These are phyloP conservation scores for Callosobruchus maculatus DNA, from an alignment of 2,888 invertebrate genomes.

Conservation along the genomic window DNA sequence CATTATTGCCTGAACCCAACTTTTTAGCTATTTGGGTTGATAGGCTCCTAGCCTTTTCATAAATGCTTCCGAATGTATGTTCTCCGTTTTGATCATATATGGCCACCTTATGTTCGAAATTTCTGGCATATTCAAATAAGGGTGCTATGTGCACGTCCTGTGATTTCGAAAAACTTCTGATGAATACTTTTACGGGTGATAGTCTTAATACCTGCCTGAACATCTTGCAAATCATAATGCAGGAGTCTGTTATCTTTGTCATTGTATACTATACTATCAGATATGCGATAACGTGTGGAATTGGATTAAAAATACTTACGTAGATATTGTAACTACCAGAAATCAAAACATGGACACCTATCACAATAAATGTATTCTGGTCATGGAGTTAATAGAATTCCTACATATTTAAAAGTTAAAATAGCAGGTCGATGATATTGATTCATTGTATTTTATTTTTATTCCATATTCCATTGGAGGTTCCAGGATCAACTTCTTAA, in stretches of 20 bases:
- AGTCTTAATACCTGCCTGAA: not conserved
- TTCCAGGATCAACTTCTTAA: too few species aligned
- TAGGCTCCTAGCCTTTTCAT: slow-evolving; percentile 61
- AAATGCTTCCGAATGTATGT: slow-evolving; percentile 69
- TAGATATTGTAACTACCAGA: too few species aligned
- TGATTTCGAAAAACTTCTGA: not conserved
- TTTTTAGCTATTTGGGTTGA: slow-evolving; percentile 60
- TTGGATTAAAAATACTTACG: not conserved
- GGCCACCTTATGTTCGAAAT: slow-evolving; percentile 64
- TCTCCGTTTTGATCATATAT: slow-evolving; percentile 68
- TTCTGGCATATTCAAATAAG: slow-evolving; percentile 46
- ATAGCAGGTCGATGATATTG: too few species aligned
- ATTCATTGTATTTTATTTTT: too few species aligned
- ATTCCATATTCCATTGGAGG: too few species aligned
- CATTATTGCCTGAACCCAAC: slow-evolving; percentile 55
- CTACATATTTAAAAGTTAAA: too few species aligned
- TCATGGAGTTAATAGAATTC: too few species aligned
- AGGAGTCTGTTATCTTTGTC: not conserved
- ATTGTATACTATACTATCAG: not conserved
- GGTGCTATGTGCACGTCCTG: not conserved
- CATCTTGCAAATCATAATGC: not conserved
- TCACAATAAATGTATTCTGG: too few species aligned
- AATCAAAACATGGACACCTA: too few species aligned
- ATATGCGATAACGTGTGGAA: not conserved
- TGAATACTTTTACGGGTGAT: not conserved